Percentiles rank a stretch among this genome's conserved stretches.
Evolutionary conservation across 2,797 vertebrate genomes (phyloP).

Genomic region (Propithecus deckenii): DNA sequence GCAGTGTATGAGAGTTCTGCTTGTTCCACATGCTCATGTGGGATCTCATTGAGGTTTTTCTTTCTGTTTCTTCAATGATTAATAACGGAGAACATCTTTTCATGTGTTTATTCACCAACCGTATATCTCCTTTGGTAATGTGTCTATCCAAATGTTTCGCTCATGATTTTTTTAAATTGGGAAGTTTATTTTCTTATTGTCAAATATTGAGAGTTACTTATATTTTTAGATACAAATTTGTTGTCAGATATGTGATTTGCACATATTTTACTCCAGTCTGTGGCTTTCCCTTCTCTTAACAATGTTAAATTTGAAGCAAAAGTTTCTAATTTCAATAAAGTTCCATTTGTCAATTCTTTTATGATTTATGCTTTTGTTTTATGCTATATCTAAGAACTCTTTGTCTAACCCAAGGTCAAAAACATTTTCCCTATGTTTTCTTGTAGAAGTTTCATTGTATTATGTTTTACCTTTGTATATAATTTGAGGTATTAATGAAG

Average conservation of each 20-base stretch:
- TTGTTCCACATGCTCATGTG: neutral
- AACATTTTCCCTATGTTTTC: neutral
- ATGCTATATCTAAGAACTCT: neutral
- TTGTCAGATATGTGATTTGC: neutral
- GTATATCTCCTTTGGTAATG: neutral
- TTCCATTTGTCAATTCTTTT: neutral
- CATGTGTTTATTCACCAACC: neutral
- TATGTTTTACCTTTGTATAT: neutral
- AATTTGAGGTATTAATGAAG: neutral
- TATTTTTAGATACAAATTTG: neutral
- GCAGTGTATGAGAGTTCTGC: neutral
- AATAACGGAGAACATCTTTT: neutral
- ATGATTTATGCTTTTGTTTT: neutral
- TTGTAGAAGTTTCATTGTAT: neutral
- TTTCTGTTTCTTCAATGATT: neutral
- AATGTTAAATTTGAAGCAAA: neutral
- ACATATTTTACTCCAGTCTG: neutral
- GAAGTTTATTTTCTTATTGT: neutral
- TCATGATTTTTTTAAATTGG: neutral
- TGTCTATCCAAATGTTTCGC: neutral
- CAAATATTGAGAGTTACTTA: neutral
- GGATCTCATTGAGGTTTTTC: neutral
- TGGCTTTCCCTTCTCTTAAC: neutral
- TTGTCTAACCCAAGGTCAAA: neutral
- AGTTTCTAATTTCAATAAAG: neutral